phyloP scores from a whole-genome alignment of 1,140 invertebrate species.

The Cydia strobilella region DNA sequence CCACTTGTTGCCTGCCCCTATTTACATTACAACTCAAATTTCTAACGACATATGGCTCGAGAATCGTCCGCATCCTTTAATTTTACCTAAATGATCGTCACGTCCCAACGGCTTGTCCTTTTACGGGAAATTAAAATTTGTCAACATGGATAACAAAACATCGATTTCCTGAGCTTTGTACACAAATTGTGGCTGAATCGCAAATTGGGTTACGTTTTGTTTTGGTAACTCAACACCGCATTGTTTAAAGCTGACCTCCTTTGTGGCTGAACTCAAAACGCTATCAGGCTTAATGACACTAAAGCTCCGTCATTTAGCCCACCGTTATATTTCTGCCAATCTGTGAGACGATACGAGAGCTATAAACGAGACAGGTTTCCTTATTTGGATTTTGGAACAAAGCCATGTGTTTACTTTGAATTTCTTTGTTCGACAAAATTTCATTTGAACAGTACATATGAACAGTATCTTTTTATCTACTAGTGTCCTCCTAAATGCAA shows the following conservation, averaged over 20 bases:
- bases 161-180: neutral
- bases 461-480: no score
- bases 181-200: neutral
- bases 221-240: neutral
- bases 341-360: neutral
- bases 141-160: conserved; percentile 1
- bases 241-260: neutral
- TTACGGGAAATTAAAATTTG: neutral
- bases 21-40: conserved; percentile 73
- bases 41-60: conserved; percentile 51
- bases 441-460: no score
- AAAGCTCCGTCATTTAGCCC: conserved; percentile 19
- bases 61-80: conserved; percentile 31
- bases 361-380: neutral
- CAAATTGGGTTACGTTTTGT: conserved; percentile 24
- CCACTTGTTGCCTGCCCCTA: conserved; percentile 74
- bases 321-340: conserved; percentile 10
- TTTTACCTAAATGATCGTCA: neutral
- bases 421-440: no score
- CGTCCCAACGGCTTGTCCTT: neutral
- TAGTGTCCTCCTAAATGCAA: no score
- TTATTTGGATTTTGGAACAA: neutral
- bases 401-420: no score
- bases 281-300: conserved; percentile 29
- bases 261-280: conserved; percentile 14